Evolutionary conservation across 2,797 vertebrate genomes (phyloP).

Genomic region (Onychomys torridus): DNA sequence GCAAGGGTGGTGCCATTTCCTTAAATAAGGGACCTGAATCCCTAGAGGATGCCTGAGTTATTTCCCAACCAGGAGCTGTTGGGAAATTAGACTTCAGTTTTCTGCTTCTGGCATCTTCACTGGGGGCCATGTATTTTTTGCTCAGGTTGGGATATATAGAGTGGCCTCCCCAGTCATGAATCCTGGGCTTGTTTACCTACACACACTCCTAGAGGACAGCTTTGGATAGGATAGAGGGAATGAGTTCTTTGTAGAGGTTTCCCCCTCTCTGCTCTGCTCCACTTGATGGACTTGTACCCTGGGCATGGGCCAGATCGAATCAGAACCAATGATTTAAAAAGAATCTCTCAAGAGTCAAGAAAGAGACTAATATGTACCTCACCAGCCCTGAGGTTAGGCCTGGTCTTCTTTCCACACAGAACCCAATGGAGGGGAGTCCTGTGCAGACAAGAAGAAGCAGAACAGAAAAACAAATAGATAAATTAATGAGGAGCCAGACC

Average conservation of each 20-base stretch:
- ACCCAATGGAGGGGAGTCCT: fast-evolving
- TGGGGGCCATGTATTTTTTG: background rate
- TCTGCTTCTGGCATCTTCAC: too few species aligned
- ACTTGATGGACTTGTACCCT: fast-evolving
- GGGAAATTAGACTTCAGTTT: fast-evolving
- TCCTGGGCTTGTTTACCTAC: background rate
- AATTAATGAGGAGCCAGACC: background rate
- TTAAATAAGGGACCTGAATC: background rate
- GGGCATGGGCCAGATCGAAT: fast-evolving
- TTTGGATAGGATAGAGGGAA: too few species aligned
- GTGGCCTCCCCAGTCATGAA: fast-evolving
- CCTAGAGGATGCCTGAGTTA: fast-evolving
- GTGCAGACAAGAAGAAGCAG: fast-evolving
- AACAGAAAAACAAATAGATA: too few species aligned
- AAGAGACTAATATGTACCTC: fast-evolving
- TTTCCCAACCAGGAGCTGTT: fast-evolving
- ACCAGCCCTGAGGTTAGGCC: background rate
- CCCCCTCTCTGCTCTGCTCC: background rate
- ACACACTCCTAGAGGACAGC: fast-evolving
- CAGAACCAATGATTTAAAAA: fast-evolving
- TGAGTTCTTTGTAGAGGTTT: fast-evolving
- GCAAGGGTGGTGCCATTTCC: fast-evolving
- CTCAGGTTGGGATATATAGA: too few species aligned
- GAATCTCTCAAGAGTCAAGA: background rate
- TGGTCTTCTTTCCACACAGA: fast-evolving